A percentile compares a stretch with the other conserved stretches of the same genome.
Evolutionary conservation across 2,888 invertebrate species (phyloP).

Genomic region (Lamellibrachia columna): DNA sequence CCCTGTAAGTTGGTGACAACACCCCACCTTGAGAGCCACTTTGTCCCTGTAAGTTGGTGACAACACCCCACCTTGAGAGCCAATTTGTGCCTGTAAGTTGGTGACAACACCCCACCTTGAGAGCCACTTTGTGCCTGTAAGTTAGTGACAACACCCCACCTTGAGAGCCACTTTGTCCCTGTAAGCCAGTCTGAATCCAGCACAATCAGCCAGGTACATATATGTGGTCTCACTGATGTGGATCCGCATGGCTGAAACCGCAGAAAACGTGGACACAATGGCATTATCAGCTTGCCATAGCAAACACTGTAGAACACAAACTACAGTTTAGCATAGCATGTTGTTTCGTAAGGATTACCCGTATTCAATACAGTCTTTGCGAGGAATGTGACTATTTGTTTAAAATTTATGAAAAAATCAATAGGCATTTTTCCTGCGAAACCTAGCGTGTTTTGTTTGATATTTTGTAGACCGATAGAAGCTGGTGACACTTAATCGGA

Average conservation of each 20-base stretch:
- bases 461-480: not conserved
- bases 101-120: constrained; percentile 45
- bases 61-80: constrained; percentile 47
- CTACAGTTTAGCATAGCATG: constrained; percentile 20
- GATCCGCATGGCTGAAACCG: constrained; percentile 48
- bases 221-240: constrained; percentile 49
- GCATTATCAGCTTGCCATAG: constrained; percentile 3
- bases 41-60: constrained; percentile 46
- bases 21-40: constrained; percentile 49
- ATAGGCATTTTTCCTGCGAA: too few relatives aligned
- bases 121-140: constrained; percentile 47
- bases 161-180: constrained; percentile 52
- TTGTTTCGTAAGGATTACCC: not conserved
- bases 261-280: constrained; percentile 7
- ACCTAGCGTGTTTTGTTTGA: too few relatives aligned
- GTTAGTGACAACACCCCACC: constrained; percentile 36
- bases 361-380: not conserved
- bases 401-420: too few relatives aligned
- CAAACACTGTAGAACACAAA: constrained; percentile 30
- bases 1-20: constrained; percentile 42
- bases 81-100: constrained; percentile 48
- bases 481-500: not conserved
- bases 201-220: constrained; percentile 40
- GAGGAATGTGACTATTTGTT: not conserved
- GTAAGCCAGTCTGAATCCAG: constrained; percentile 44